A percentile compares a stretch with the other conserved stretches of the same genome.
Evolutionary conservation across 2,888 invertebrate species (phyloP).

Genomic region (Apantesis nais): DNA sequence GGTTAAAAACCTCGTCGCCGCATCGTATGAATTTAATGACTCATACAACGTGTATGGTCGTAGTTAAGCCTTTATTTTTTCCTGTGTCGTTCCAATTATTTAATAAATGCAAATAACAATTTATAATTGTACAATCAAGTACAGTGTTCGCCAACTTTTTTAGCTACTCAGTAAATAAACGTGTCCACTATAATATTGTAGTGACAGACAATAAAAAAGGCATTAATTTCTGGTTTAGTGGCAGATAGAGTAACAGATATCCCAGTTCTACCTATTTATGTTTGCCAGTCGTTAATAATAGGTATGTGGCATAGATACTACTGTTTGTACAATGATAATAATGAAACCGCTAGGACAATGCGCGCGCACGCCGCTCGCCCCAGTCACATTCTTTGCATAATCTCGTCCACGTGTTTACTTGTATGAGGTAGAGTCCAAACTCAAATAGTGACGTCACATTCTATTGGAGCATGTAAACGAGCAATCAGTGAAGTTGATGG

Average conservation of each 20-base stretch:
- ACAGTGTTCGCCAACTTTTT: slow-evolving; percentile 1
- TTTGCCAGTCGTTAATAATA: slow-evolving; percentile 61
- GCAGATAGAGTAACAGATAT: slow-evolving; percentile 54
- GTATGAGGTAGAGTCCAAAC: slow-evolving; percentile 26
- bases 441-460: slow-evolving; percentile 46
- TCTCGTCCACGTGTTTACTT: slow-evolving; percentile 59
- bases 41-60: slow-evolving; percentile 28
- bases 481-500: slow-evolving; percentile 53
- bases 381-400: slow-evolving; percentile 54
- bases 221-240: slow-evolving; percentile 33
- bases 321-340: slow-evolving; percentile 78
- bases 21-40: slow-evolving; percentile 32
- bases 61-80: slow-evolving; percentile 17
- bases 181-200: slow-evolving; percentile 18
- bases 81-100: slow-evolving; percentile 19
- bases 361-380: slow-evolving; percentile 57
- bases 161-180: slow-evolving; percentile 11
- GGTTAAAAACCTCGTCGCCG: slow-evolving; percentile 33
- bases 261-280: slow-evolving; percentile 56
- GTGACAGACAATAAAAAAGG: slow-evolving; percentile 31
- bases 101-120: slow-evolving; percentile 17
- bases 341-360: slow-evolving; percentile 59
- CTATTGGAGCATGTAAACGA: slow-evolving; percentile 45
- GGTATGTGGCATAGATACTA: slow-evolving; percentile 63
- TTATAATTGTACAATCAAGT: not conserved